phyloP scores from a whole-genome alignment of 2,797 vertebrate species.

The Pantherophis vulpinus region DNA sequence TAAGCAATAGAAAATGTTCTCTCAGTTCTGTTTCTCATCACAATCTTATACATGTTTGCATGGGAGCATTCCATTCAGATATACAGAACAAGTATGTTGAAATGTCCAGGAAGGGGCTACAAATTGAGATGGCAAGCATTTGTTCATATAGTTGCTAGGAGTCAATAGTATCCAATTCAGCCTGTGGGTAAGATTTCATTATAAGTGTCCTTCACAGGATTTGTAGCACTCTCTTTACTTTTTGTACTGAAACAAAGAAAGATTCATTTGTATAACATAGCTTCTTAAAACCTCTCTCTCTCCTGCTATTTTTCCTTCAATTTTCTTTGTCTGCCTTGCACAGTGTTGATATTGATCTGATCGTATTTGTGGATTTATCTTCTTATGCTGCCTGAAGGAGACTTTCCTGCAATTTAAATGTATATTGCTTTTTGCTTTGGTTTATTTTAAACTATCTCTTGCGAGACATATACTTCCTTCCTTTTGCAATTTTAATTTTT shows the following conservation, averaged over 20 bases:
- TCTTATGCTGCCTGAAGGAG: slow-evolving; percentile 9
- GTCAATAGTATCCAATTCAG: neutral
- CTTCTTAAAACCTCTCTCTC: neutral
- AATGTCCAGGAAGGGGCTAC: neutral
- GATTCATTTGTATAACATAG: neutral
- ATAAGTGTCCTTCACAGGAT: neutral
- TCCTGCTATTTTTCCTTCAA: neutral
- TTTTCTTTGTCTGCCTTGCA: slow-evolving; percentile 3
- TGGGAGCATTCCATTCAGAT: neutral
- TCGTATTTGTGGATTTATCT: slow-evolving; percentile 27
- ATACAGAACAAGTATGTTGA: neutral
- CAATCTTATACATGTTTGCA: neutral
- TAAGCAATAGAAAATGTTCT: neutral
- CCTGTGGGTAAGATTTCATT: neutral
- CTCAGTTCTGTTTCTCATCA: neutral
- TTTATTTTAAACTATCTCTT: slow-evolving; percentile 40
- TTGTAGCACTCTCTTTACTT: neutral
- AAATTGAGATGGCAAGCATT: neutral
- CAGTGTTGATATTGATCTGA: slow-evolving; percentile 12
- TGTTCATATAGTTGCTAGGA: neutral
- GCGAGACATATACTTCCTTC: slow-evolving; percentile 22
- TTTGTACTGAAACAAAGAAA: neutral
- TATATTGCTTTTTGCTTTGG: slow-evolving; percentile 37
- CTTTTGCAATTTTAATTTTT: slow-evolving; percentile 17
- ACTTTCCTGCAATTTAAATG: slow-evolving; percentile 41